Percentiles rank a stretch among this genome's conserved stretches.
Conservation (phyloP, 2,888 invertebrate genomes). For the Lasius platythorax region DNA sequence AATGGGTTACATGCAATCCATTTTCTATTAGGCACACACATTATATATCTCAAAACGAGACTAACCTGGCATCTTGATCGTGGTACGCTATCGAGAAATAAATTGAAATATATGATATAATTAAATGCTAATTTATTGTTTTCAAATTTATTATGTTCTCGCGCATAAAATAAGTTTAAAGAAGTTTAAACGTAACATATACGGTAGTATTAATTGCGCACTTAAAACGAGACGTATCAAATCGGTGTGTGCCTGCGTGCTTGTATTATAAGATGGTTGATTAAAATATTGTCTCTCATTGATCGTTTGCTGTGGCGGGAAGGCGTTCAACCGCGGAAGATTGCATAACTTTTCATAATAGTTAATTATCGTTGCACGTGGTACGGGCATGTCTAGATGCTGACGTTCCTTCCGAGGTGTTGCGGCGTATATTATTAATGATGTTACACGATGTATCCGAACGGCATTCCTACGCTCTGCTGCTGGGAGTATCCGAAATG, state of each 20-base stretch:
- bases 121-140: background rate
- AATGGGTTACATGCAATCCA: conserved; percentile 15
- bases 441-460: conserved; percentile 24
- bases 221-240: background rate
- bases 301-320: conserved; percentile 8
- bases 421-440: conserved; percentile 41
- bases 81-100: background rate
- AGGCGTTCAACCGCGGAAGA: conserved; percentile 35
- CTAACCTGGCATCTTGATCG: background rate
- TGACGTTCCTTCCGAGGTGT: conserved; percentile 28
- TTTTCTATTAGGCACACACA: background rate
- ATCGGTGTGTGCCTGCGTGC: conserved; percentile 4
- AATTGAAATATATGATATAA: background rate
- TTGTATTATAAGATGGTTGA: background rate
- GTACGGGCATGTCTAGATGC: conserved; percentile 34
- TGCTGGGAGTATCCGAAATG: conserved; percentile 28
- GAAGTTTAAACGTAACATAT: background rate
- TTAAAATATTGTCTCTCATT: conserved; percentile 43
- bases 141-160: background rate
- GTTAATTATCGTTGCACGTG: conserved; percentile 42
- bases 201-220: background rate
- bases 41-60: conserved; percentile 9
- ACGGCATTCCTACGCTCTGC: conserved; percentile 28
- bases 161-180: background rate
- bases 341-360: conserved; percentile 45